Evolutionary conservation across 2,797 vertebrate species (phyloP).

Genomic region (Cichlasoma orientale): DNA sequence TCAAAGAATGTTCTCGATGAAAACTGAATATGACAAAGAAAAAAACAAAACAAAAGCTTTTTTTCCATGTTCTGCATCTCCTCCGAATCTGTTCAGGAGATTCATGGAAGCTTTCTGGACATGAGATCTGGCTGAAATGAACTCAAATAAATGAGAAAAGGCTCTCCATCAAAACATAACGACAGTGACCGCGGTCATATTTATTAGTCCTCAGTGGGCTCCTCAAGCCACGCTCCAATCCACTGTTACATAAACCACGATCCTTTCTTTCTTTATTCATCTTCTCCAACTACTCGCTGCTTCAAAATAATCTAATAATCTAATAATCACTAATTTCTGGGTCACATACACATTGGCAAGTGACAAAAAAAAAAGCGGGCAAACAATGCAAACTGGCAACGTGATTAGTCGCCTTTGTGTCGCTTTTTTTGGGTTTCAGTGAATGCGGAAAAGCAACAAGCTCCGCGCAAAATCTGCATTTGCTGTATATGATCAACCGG

Average conservation of each 20-base stretch:
- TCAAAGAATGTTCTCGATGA: neutral
- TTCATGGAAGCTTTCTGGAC: neutral
- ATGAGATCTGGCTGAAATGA: neutral
- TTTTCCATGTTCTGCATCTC: too few species aligned
- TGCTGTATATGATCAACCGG: neutral
- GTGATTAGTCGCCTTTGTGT: constrained; percentile 35
- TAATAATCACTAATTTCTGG: too few species aligned
- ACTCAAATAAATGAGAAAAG: neutral
- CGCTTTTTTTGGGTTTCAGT: neutral
- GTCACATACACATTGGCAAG: neutral
- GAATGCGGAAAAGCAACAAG: constrained; percentile 15
- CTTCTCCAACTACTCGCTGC: neutral
- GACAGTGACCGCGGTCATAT: constrained; percentile 32
- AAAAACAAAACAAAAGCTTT: neutral
- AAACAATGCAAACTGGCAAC: neutral
- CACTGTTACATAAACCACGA: constrained; percentile 36
- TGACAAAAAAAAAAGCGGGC: neutral
- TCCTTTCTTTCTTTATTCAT: neutral
- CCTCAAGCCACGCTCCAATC: constrained; percentile 12
- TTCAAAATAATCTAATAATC: neutral
- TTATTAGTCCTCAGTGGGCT: constrained; percentile 24
- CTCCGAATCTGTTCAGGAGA: too few species aligned
- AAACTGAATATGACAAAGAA: neutral
- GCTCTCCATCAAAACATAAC: neutral
- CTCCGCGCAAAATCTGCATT: neutral